phyloP scores from a whole-genome alignment of 2,888 invertebrate species.

The Salpingus planirostris region DNA sequence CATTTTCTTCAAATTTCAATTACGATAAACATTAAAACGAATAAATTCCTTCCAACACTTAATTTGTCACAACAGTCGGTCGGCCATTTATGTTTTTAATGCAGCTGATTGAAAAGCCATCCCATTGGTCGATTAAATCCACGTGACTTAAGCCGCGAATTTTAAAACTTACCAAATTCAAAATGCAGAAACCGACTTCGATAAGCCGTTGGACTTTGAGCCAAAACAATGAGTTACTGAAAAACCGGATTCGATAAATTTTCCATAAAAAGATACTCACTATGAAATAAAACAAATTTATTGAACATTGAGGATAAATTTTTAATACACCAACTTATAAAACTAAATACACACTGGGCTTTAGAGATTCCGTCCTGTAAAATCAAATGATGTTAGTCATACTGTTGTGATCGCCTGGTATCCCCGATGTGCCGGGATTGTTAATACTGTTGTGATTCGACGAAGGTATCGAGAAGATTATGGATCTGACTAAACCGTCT shows the following conservation, averaged over 20 bases:
- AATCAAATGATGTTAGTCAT: conserved; percentile 24
- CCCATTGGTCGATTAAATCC: too few relatives aligned
- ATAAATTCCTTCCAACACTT: too few relatives aligned
- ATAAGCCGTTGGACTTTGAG: too few relatives aligned
- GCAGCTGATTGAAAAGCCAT: conserved; percentile 19
- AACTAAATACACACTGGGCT: too few relatives aligned
- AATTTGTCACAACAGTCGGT: conserved; percentile 12
- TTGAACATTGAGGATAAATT: background rate
- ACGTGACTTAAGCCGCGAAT: background rate
- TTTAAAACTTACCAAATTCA: too few relatives aligned
- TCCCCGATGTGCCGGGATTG: conserved; percentile 22
- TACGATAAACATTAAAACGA: conserved; percentile 4
- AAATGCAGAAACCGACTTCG: too few relatives aligned
- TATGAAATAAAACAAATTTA: background rate
- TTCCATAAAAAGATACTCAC: too few relatives aligned
- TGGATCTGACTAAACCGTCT: conserved; percentile 69
- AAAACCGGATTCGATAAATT: too few relatives aligned
- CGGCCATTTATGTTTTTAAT: conserved; percentile 16
- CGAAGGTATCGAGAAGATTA: conserved; percentile 57
- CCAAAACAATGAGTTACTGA: too few relatives aligned
- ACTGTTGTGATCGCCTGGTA: conserved; percentile 25
- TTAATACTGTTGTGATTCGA: conserved; percentile 18
- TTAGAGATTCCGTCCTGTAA: background rate
- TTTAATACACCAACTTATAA: background rate
- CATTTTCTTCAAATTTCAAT: too few relatives aligned